Evolutionary conservation across 2,113 vertebrate genomes (phyloP).

Genomic region (Pterocles gutturalis): DNA sequence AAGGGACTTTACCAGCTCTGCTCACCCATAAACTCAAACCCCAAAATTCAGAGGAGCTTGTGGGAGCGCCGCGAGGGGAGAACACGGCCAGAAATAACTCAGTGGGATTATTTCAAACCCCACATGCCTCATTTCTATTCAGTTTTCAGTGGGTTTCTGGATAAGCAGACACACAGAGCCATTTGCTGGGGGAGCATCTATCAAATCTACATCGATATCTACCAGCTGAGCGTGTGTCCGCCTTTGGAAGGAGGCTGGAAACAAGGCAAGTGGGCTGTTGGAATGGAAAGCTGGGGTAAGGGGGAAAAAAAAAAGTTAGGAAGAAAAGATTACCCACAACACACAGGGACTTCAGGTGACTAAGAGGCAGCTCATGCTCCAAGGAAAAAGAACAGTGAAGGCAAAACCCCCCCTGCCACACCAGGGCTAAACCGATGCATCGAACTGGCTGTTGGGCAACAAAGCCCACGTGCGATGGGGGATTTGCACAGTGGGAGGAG

Average conservation of each 20-base stretch:
- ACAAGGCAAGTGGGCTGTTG: background rate
- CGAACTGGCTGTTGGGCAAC: background rate
- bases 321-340: background rate
- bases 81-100: background rate
- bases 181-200: background rate
- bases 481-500: background rate
- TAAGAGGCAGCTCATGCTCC: background rate
- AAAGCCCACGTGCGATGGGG: fast-evolving
- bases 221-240: background rate
- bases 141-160: background rate
- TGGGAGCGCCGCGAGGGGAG: fast-evolving
- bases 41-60: background rate
- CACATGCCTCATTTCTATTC: background rate
- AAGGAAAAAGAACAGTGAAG: background rate
- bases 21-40: background rate
- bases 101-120: background rate
- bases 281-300: background rate
- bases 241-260: background rate
- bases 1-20: background rate
- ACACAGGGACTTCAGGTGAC: background rate
- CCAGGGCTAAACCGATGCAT: background rate
- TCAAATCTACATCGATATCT: background rate
- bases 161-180: background rate
- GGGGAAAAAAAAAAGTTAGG: background rate
- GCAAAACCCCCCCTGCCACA: background rate